Evolutionary conservation across 2,113 vertebrate genomes (phyloP).

Genomic region (Syngnathus floridae): DNA sequence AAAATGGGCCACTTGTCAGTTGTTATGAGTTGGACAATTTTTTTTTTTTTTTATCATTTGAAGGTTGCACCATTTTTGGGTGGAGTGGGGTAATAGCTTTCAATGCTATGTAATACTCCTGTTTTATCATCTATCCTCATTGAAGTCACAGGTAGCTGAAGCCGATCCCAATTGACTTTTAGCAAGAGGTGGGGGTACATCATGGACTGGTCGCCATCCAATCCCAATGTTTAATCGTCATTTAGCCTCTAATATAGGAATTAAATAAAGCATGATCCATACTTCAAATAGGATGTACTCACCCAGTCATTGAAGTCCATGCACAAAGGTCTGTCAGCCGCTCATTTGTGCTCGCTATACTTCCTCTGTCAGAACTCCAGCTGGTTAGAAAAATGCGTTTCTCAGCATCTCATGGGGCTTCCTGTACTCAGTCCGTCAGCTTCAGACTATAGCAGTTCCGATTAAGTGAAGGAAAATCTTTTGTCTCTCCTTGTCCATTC

Average conservation of each 20-base stretch:
- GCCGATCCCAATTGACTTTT: not conserved
- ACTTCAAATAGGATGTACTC: slow-evolving; percentile 22
- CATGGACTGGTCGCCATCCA: too few species aligned
- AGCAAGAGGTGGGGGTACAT: not conserved
- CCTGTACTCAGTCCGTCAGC: not conserved
- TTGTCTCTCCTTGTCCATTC: not conserved
- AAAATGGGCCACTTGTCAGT: too few species aligned
- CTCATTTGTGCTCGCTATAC: not conserved
- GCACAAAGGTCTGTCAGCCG: not conserved
- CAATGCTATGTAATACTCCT: too few species aligned
- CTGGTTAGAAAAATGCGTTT: not conserved
- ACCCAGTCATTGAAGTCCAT: slow-evolving; percentile 32
- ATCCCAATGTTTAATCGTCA: not conserved
- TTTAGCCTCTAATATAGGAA: not conserved
- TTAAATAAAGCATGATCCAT: not conserved
- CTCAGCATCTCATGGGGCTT: not conserved
- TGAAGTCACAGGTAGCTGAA: too few species aligned
- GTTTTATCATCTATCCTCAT: too few species aligned
- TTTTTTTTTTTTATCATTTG: too few species aligned
- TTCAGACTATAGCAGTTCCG: not conserved
- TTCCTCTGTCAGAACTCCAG: not conserved
- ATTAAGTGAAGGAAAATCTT: not conserved
- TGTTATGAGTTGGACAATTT: too few species aligned
- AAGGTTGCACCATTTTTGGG: too few species aligned
- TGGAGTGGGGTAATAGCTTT: too few species aligned